Percentiles rank a stretch among this genome's conserved stretches.
Conservation (phyloP, 2,888 invertebrate genomes). For the Steromphala cineraria region DNA sequence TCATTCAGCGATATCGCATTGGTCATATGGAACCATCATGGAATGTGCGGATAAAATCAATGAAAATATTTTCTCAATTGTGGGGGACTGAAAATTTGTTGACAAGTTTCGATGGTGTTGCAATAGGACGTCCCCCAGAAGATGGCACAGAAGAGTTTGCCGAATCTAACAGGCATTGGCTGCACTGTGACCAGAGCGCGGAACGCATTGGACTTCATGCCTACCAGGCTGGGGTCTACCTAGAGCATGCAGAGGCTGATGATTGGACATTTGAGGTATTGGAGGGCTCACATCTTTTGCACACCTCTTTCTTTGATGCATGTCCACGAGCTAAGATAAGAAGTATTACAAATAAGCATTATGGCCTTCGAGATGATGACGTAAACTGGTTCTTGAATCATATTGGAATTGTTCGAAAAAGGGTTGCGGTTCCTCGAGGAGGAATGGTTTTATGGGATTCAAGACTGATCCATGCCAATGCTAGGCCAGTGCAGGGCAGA, state of each 20-base stretch:
- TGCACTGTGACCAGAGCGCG: slow-evolving; percentile 64
- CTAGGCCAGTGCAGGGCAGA: slow-evolving; percentile 54
- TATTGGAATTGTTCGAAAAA: slow-evolving; percentile 46
- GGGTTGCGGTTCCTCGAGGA: slow-evolving; percentile 64
- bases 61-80: slow-evolving; percentile 60
- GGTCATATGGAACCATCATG: slow-evolving; percentile 63
- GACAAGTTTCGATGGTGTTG: slow-evolving; percentile 65
- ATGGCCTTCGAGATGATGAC: slow-evolving; percentile 42
- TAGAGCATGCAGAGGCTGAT: slow-evolving; percentile 48
- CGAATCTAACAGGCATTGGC: slow-evolving; percentile 46
- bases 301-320: slow-evolving; percentile 34
- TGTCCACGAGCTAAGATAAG: slow-evolving; percentile 33
- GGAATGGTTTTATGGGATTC: slow-evolving; percentile 71
- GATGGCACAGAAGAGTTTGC: slow-evolving; percentile 49
- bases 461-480: slow-evolving; percentile 65
- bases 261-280: slow-evolving; percentile 55
- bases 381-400: slow-evolving; percentile 46
- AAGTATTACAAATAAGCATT: slow-evolving; percentile 38
- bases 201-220: slow-evolving; percentile 63
- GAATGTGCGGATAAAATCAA: slow-evolving; percentile 57
- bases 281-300: slow-evolving; percentile 45
- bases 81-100: slow-evolving; percentile 67
- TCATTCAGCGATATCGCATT: slow-evolving; percentile 61
- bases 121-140: slow-evolving; percentile 69
- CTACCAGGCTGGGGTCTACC: slow-evolving; percentile 59